Evolutionary conservation across 2,797 vertebrate genomes (phyloP), one percentile per base, ranked within the genome.

Genomic region (Gambelia wislizenii): DNA sequence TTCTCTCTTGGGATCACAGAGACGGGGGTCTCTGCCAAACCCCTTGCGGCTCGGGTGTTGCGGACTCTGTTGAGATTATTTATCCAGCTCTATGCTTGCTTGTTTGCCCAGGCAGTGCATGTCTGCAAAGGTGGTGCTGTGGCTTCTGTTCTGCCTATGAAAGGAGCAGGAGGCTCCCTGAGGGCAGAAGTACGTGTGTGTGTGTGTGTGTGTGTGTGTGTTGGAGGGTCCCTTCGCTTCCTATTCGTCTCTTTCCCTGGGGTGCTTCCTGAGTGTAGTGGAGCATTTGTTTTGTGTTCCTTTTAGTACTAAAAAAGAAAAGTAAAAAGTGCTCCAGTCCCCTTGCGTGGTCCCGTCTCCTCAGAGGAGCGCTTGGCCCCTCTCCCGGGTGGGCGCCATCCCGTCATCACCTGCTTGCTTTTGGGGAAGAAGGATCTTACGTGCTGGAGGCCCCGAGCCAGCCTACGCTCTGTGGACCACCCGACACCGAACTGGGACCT

Each of bases 101-200:
- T 3, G 22, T 20, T 16, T 7, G 3, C 39, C 1, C 25, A 13
- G 13, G 67, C 47, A 13, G 2, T 1, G 20, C 7, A 5, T 54
- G 33, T 33, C 67, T 59, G 33, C 27, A 54, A 82, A 75, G 84
- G 30, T 27, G 84, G 30, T 27, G 59, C 75, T 75, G 0, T 0
- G 0, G 1, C 42, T 42, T 79, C 52, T 7, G 0, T 39, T 70
- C 93, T 94, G 96, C 93, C 93, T 89, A 96, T 96, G 96, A 96
- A 92, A 92, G 94, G 92, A 95, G 86, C 59, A 49, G 0, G 6
- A 0, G 14, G 81, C 83, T 92, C 91, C 92, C 85, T 93, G 96
- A 96, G 42, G 93, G 94, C 91, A 87, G 61, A 83, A 90, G 85
- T 88, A 76, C 85, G 88, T 87, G 0, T 86, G 39, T 0, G 85